Evolutionary conservation across 2,113 vertebrate genomes (phyloP).

Genomic region (Corythoichthys haematopterus): DNA sequence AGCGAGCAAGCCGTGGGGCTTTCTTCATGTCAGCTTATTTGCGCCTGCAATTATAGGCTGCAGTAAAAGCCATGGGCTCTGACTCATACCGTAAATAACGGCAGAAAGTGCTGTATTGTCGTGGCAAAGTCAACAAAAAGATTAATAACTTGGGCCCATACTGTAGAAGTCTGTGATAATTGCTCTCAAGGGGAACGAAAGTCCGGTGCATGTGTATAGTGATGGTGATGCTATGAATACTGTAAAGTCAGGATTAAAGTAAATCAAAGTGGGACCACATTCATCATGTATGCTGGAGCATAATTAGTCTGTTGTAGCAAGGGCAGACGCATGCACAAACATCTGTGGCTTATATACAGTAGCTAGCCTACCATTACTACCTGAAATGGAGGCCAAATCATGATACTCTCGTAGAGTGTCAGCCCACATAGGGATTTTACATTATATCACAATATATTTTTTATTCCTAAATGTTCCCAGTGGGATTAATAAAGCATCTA

Average conservation of each 20-base stretch:
- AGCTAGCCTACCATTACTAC: neutral
- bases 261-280: conserved; percentile 53
- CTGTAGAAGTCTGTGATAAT: conserved; percentile 47
- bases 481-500: too few species aligned
- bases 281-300: conserved; percentile 51
- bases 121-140: conserved; percentile 36
- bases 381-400: neutral
- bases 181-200: conserved; percentile 47
- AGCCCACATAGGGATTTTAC: neutral
- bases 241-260: conserved; percentile 22
- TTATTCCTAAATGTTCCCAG: neutral
- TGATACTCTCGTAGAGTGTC: neutral
- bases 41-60: conserved; percentile 48
- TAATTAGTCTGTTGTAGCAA: conserved; percentile 50
- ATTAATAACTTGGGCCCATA: conserved; percentile 52
- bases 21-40: conserved; percentile 50
- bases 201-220: conserved; percentile 11
- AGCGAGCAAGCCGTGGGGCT: neutral
- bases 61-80: conserved; percentile 31
- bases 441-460: neutral
- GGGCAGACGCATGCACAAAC: conserved; percentile 28
- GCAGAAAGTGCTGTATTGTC: conserved; percentile 45
- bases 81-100: conserved; percentile 48
- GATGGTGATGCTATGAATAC: conserved; percentile 22
- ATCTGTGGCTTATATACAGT: conserved; percentile 9